These are phyloP conservation scores for Musca domestica DNA, from an alignment of 1,140 invertebrate species.

Conservation along the genomic window DNA sequence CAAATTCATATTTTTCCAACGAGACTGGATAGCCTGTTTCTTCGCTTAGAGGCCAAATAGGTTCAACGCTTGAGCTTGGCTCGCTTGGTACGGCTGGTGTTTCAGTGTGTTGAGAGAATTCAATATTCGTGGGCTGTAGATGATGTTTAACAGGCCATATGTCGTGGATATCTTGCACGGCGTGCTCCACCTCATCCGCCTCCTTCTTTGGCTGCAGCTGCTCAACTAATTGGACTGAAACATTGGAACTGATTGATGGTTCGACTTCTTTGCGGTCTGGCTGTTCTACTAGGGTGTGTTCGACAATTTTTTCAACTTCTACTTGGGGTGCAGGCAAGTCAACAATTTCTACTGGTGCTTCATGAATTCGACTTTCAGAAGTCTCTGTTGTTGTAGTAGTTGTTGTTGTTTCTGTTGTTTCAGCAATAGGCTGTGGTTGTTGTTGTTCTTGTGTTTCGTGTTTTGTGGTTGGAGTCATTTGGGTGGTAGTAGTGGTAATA, in stretches of 20 bases:
- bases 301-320: slow-evolving; percentile 39
- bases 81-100: slow-evolving; percentile 22
- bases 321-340: slow-evolving; percentile 51
- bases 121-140: slow-evolving; percentile 43
- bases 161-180: slow-evolving; percentile 44
- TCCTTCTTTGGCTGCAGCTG: slow-evolving; percentile 21
- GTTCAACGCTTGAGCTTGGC: slow-evolving; percentile 26
- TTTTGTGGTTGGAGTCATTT: slow-evolving; percentile 33
- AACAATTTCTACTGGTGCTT: slow-evolving; percentile 47
- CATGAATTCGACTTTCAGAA: slow-evolving; percentile 27
- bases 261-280: slow-evolving; percentile 18
- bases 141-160: slow-evolving; percentile 52
- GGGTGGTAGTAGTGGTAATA: slow-evolving; percentile 43
- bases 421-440: slow-evolving; percentile 29
- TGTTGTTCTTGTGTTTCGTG: slow-evolving; percentile 34
- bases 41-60: slow-evolving; percentile 47
- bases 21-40: slow-evolving; percentile 46
- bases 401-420: slow-evolving; percentile 2
- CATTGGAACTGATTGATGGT: slow-evolving; percentile 13
- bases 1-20: slow-evolving; percentile 42
- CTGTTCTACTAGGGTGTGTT: slow-evolving; percentile 35
- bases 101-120: slow-evolving; percentile 42
- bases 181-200: slow-evolving; percentile 13
- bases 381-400: slow-evolving; percentile 28
- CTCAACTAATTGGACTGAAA: slow-evolving; percentile 21